Evolutionary conservation across 2,113 vertebrate species (phyloP).

Genomic region (Ancistrus triradiatus): DNA sequence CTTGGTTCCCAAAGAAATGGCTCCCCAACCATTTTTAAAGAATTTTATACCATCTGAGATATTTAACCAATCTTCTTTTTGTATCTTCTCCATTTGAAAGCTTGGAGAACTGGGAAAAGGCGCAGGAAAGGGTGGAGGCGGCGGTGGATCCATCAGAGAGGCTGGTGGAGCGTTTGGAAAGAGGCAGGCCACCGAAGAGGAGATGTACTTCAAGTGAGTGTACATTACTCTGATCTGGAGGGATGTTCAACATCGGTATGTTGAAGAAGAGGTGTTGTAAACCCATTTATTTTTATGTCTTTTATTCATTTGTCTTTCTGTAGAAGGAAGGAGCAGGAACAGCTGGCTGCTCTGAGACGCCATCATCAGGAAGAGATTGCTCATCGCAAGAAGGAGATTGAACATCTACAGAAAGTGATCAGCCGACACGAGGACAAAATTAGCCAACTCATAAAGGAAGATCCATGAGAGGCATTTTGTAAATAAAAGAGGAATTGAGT

Average conservation of each 20-base stretch:
- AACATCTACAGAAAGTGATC: constrained; percentile 84
- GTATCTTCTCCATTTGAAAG: constrained; percentile 53
- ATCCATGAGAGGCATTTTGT: too few relatives aligned
- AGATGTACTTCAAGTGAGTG: constrained; percentile 84
- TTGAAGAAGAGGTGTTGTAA: neutral
- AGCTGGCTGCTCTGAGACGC: constrained; percentile 72
- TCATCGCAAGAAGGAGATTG: constrained; percentile 83
- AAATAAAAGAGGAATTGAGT: too few relatives aligned
- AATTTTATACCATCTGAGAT: too few relatives aligned
- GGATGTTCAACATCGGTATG: neutral
- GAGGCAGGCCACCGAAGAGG: constrained; percentile 77
- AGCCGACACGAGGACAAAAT: constrained; percentile 83
- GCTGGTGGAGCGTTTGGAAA: constrained; percentile 87
- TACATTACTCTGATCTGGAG: neutral
- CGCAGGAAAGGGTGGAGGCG: constrained; percentile 73
- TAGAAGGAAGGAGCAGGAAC: constrained; percentile 71
- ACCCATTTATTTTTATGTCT: neutral
- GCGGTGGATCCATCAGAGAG: constrained; percentile 76
- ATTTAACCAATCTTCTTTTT: neutral
- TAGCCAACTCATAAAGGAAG: constrained; percentile 66
- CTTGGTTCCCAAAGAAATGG: too few relatives aligned
- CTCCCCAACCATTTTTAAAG: too few relatives aligned
- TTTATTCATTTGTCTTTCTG: neutral
- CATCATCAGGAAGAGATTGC: constrained; percentile 85
- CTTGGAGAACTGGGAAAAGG: constrained; percentile 79